Percentiles rank a stretch among this genome's conserved stretches.
Evolutionary conservation across 2,888 invertebrate species (phyloP).

Genomic region (Pecten maximus): DNA sequence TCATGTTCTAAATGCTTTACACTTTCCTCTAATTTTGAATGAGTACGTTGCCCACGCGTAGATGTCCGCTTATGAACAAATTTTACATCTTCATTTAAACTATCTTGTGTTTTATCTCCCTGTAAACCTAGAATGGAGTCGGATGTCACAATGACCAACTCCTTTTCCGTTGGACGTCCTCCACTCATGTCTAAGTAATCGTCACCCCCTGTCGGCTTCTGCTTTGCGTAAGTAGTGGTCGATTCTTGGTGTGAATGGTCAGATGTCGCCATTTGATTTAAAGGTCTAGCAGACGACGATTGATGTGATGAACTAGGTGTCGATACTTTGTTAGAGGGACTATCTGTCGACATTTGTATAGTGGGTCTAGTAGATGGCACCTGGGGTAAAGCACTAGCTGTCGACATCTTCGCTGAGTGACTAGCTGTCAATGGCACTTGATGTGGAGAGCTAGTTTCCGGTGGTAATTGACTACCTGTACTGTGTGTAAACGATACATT

Average conservation of each 20-base stretch:
- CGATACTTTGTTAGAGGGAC: not conserved
- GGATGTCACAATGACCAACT: not conserved
- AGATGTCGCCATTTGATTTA: too few species aligned
- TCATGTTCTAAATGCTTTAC: not conserved
- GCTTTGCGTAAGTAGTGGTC: not conserved
- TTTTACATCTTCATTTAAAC: not conserved
- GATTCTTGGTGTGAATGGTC: not conserved
- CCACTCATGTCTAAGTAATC: not conserved
- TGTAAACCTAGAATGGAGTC: not conserved
- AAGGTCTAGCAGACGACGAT: not conserved
- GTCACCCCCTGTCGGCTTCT: not conserved
- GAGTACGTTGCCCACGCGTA: not conserved
- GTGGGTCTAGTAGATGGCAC: not conserved
- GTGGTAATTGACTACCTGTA: not conserved
- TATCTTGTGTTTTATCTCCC: not conserved
- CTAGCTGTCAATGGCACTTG: not conserved
- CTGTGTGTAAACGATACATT: not conserved
- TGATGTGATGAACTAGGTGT: not conserved
- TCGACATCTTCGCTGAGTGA: too few species aligned
- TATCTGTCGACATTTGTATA: not conserved
- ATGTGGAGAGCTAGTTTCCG: not conserved
- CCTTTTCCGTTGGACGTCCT: not conserved
- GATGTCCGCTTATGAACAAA: not conserved
- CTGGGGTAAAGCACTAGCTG: not conserved
- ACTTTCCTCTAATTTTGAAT: not conserved